Evolutionary conservation across 2,888 invertebrate species (phyloP), one percentile per base, ranked within the genome.

Genomic region (Netelia inedita): DNA sequence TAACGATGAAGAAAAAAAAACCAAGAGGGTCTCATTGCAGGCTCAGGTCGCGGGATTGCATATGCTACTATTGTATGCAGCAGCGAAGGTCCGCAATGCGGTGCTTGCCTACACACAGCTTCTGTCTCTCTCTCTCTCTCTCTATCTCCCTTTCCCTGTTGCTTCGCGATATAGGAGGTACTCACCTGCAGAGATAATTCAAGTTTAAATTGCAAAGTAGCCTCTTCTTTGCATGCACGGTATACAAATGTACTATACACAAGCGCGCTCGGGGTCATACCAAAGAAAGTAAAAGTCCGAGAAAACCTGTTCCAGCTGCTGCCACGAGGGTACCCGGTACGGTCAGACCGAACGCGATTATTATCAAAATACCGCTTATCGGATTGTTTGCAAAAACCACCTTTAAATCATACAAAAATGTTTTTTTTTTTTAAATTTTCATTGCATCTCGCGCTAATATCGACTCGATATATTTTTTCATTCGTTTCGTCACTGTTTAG

Each of bases 341-440:
- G 5, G 91, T 89, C 76, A 90, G 86, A 75, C 90, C 92, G 19
- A 94, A 88, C 11, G 93, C 92, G 41, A 92, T 83, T 35, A 92
- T 89, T 85, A 94, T 92, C 23, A 94, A 85, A 11, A 94, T 79
- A 11, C 94, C 94, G 61, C 93, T 93, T 78, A 94, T 86, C 9
- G 94, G 94, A 89, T 94, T 94, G 88, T 94, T 94, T 9, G 93
- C 93, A 69, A 94, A 93, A 8, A 91, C 90, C 10, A 93, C 93
- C 94, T 94, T 89, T 1, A n/a, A 79, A 65, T 41, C 50, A 50
- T 53, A n/a, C n/a, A n/a, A n/a, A n/a, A n/a, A n/a, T n/a, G n/a
- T n/a, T n/a, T n/a, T n/a, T n/a, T n/a, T n/a, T n/a, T n/a, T n/a
- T n/a, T n/a, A 16, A 50, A 71, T 79, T 79, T 74, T 23, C 74